Base-by-base conservation (phyloP, 2,113 vertebrate genomes). In the Ceyx melanurus region DNA sequence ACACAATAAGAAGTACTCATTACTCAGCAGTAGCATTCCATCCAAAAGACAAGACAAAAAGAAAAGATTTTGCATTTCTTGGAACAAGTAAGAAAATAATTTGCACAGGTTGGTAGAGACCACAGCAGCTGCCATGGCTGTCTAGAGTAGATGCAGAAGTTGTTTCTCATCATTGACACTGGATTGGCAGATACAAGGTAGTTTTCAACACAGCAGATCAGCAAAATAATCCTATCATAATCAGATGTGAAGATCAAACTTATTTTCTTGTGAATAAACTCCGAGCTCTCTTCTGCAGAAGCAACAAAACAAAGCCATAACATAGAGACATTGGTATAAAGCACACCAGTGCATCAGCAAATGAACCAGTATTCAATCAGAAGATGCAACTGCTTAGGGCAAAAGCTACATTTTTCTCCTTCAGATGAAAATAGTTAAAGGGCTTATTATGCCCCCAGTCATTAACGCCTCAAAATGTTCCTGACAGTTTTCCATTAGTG, bases 401-500 rank as follows among this genome's bases (percentile, higher is more conserved):
- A 93, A 82, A 94, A 74, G n/a, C 46, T 46, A 42, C 46, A 14
- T 35, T 5, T 73, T 88, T 67, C 80, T 86, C 23, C 65, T 77
- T 85, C 72, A 58, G 42, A 86, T 15, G 31, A 66, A 88, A 91
- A 74, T 33, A 80, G 31, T 46, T 71, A 81, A 70, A 80, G 33
- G 60, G 67, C 6, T 17, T 23, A 74, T 77, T 93, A 83, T 67
- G 28, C 76, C 67, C 43, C 28, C 10, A 85, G n/a, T 66, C 60
- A 92, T 73, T 90, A 83, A 83, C 20, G 46, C 60, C 57, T 94
- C 56, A 68, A 88, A 92, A 67, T 28, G 31, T 74, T 90, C 60
- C 65, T 66, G 80, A 71, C 56, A 67, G 60, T 71, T 86, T 92
- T 86, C 80, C 56, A 31, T 92, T 90, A 74, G 37, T 43, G 42